Evolutionary conservation across 2,113 vertebrate species (phyloP), one percentile per base, ranked within the genome.

Genomic region (Vireo altiloquus): DNA sequence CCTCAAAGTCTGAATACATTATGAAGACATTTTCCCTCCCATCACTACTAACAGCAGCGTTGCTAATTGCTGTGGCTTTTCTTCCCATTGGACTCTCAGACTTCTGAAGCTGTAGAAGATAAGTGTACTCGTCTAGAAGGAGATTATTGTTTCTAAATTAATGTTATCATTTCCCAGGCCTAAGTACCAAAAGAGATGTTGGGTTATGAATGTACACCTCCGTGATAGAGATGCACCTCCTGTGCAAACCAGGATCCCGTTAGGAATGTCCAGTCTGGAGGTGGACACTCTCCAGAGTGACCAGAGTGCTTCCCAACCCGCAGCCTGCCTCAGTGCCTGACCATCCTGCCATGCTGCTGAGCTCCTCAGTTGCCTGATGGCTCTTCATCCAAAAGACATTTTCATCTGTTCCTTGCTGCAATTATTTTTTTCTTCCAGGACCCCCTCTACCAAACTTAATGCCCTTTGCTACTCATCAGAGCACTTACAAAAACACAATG

Each of bases 31-130:
- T 83, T 85, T 33, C 63, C 50, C 59, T 86, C 82, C 15, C 88
- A 88, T 69, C 88, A 81, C 50, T 30, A 53, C 66, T 33, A 87
- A 64, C 63, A 86, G 75, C 66, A 35, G 66, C 0, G 0, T 12
- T 69, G 88, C 71, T 86, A 93, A 81, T 50, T 77, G 50, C 64
- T 81, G 86, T 65, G 71, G 31, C 42, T 95, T 95, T 59, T 28
- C 86, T 28, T 83, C 71, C 50, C 35, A 6, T n/a, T 66, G 82
- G 63, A 20, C 54, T 30, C 72, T 18, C 16, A 52, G 57, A 44
- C 35, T 77, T 64, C 59, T 63, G 71, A 77, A 90, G 64, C 69
- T 44, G 64, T 19, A 69, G 22, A 68, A 92, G 81, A 81, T 75
- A 39, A 70, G 50, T 3, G 6, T 13, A 20, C 50, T 47, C 40